These are phyloP conservation scores for Vireo altiloquus DNA, from an alignment of 2,113 vertebrate genomes.

Conservation along the genomic window DNA sequence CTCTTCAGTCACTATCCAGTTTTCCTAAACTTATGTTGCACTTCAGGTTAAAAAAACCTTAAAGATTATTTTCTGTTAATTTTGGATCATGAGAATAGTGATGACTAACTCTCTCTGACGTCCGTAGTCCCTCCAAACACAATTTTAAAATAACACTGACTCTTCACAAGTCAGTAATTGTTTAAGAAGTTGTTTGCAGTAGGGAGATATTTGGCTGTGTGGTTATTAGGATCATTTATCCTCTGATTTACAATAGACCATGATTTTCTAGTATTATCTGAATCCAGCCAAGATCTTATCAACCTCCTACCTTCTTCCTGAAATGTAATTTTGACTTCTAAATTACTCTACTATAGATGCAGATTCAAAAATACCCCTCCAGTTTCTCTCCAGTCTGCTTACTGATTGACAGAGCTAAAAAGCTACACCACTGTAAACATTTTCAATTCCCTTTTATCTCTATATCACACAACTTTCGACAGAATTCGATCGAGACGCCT, in stretches of 20 bases:
- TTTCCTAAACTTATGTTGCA: neutral
- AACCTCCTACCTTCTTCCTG: neutral
- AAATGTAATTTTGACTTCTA: neutral
- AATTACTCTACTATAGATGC: neutral
- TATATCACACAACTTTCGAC: neutral
- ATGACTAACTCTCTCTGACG: slow-evolving; percentile 1
- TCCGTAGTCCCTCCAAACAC: neutral
- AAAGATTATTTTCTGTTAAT: neutral
- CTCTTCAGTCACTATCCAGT: neutral
- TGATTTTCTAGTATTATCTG: neutral
- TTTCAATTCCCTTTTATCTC: neutral
- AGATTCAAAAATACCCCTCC: neutral
- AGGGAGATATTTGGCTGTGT: neutral
- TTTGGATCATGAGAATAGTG: slow-evolving; percentile 4
- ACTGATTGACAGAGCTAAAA: neutral
- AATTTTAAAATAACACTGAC: slow-evolving; percentile 10
- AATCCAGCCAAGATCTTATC: neutral
- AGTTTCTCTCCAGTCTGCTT: neutral
- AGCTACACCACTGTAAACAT: neutral
- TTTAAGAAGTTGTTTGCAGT: neutral
- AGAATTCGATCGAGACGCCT: neutral
- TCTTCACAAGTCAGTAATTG: neutral
- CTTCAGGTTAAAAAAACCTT: slow-evolving; percentile 39
- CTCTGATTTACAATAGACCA: neutral
- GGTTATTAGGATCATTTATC: neutral